Base-by-base conservation (phyloP, 2,113 vertebrate species). In the Ramphastos sulfuratus region DNA sequence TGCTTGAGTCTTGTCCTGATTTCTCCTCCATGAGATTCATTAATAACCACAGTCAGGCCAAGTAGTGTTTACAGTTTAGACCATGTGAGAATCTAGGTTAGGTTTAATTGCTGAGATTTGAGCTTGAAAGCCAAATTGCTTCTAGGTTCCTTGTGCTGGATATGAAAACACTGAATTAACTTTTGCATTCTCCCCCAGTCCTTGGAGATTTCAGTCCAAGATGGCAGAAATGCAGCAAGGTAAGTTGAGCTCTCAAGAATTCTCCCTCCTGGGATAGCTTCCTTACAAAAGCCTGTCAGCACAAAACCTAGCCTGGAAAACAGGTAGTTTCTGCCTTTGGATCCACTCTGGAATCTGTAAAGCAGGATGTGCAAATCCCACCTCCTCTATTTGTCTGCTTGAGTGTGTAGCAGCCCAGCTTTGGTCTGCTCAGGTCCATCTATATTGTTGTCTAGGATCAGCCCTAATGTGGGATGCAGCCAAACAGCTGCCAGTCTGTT, bases 81-180 rank as follows among this genome's bases (percentile, higher is more conserved):
- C 85, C 86, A 61, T 71, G 66, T 82, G 77, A 78, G 82, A 93
- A 95, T 95, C 91, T 95, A 83, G 91, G 93, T 93, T 96, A 95
- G 85, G 82, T 94, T 95, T 96, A 96, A 96, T 84, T 95, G 95
- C 90, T 4, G 3, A 9, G 56, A 72, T 92, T 94, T 91, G 85
- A 85, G 89, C 81, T 75, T 77, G 76, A 94, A 95, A 92, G 85
- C 85, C 93, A 85, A 90, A 89, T 72, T 91, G 65, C 61, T 93
- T 79, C 70, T 79, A 94, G 76, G 74, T 92, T 95, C 70, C 83
- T 82, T 8, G 12, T 56, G 70, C 55, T 69, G 90, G 92, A 73
- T 91, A 77, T 88, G 80, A 85, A 87, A 93, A 66, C 16, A 12
- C 66, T 69, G 58, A 88, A 84, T 93, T 88, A 73, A 84, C 73